Evolutionary conservation across 2,797 vertebrate species (phyloP).

Genomic region (Sebastolobus alascanus): DNA sequence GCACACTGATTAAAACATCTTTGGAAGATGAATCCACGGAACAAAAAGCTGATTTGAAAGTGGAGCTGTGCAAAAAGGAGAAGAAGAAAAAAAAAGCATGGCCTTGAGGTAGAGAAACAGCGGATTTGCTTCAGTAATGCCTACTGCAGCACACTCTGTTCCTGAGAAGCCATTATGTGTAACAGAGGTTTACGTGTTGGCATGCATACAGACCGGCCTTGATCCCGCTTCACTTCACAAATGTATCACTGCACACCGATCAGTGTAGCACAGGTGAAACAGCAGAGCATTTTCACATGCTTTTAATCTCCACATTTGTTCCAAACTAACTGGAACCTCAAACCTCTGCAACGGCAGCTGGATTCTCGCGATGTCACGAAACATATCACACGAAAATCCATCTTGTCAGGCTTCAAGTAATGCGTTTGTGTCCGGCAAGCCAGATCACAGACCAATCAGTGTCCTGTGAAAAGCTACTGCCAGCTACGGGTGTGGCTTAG

Average conservation of each 20-base stretch:
- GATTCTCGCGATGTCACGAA: background rate
- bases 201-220: conserved; percentile 24
- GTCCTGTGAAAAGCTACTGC: no score
- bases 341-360: background rate
- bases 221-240: conserved; percentile 24
- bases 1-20: conserved; percentile 25
- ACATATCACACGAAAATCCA: no score
- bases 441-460: no score
- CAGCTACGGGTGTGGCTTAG: no score
- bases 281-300: background rate
- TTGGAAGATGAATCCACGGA: background rate
- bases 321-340: background rate
- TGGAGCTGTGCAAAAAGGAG: background rate
- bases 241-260: background rate
- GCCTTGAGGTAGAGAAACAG: conserved; percentile 53
- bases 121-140: conserved; percentile 39
- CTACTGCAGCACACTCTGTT: conserved; percentile 40
- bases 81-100: conserved; percentile 8
- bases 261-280: background rate
- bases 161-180: conserved; percentile 51
- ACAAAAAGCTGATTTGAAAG: conserved; percentile 19
- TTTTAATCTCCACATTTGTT: background rate
- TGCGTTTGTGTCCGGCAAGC: no score
- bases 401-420: no score
- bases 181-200: conserved; percentile 53